Evolutionary conservation across 2,113 vertebrate genomes (phyloP).

Genomic region (Polypterus bichir): DNA sequence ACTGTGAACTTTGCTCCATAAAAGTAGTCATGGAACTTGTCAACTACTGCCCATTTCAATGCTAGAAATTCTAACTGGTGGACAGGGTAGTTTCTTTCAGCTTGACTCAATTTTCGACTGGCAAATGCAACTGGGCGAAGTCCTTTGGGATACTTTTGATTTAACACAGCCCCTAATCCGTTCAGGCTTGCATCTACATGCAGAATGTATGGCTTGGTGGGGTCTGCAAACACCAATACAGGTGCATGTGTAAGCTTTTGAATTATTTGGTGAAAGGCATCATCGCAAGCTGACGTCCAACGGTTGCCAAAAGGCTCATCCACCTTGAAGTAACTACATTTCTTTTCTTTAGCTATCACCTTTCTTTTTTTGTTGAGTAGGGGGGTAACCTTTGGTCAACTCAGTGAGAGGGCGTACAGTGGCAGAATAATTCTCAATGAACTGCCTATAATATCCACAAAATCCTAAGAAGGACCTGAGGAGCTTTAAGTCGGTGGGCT

Average conservation of each 20-base stretch:
- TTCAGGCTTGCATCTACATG: constrained; percentile 1
- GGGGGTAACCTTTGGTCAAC: not conserved
- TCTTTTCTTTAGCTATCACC: not conserved
- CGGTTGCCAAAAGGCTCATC: not conserved
- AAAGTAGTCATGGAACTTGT: constrained; percentile 10
- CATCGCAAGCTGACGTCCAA: not conserved
- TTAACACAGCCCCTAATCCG: not conserved
- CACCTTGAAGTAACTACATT: not conserved
- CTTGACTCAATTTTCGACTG: not conserved
- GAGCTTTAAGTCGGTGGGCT: not conserved
- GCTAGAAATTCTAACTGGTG: not conserved
- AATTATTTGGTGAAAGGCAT: not conserved
- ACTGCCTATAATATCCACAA: constrained; percentile 11
- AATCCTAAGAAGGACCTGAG: constrained; percentile 4
- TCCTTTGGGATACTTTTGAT: not conserved
- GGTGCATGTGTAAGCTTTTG: not conserved
- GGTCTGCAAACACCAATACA: not conserved
- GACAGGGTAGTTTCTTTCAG: not conserved
- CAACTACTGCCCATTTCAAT: not conserved
- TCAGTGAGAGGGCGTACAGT: not conserved
- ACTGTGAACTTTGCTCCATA: constrained; percentile 4
- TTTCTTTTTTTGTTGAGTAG: not conserved
- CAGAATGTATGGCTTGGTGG: not conserved
- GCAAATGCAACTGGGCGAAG: not conserved
- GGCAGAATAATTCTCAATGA: constrained; percentile 9